Evolutionary conservation across 2,888 invertebrate species (phyloP).

Genomic region (Drosophila picticornis): DNA sequence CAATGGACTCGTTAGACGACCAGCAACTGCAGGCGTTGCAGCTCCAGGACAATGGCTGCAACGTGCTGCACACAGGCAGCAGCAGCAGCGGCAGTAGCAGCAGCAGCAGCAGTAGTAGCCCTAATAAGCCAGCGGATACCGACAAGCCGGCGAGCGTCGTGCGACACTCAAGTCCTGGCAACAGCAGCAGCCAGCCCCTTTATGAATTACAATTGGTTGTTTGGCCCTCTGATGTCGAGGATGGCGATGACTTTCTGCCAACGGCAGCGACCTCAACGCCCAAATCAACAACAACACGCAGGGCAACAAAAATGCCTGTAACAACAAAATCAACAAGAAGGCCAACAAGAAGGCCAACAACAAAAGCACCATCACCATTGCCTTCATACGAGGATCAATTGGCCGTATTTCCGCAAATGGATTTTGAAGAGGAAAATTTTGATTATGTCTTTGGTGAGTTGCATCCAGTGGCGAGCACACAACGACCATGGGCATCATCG

Average conservation of each 20-base stretch:
- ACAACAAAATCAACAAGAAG: conserved; percentile 17
- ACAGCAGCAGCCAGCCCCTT: conserved; percentile 64
- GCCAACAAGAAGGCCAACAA: conserved; percentile 26
- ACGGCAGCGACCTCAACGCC: conserved; percentile 14
- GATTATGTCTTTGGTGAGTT: conserved; percentile 69
- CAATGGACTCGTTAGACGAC: conserved; percentile 77
- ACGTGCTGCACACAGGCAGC: conserved; percentile 26
- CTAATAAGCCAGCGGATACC: conserved; percentile 68
- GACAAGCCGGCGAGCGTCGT: conserved; percentile 17
- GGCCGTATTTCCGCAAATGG: conserved; percentile 74
- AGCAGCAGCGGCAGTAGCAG: too few relatives aligned
- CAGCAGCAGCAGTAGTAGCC: conserved; percentile 23
- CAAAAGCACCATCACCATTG: conserved; percentile 45
- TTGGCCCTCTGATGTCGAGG: conserved; percentile 78
- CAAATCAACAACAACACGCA: conserved; percentile 3
- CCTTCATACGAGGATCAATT: conserved; percentile 77
- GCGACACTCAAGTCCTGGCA: conserved; percentile 40
- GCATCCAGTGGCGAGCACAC: conserved; percentile 18
- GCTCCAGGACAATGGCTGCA: conserved; percentile 54
- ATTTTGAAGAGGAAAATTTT: conserved; percentile 69
- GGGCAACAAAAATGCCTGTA: neutral
- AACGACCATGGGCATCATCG: conserved; percentile 3
- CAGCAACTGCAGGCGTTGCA: conserved; percentile 15
- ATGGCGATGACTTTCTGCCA: conserved; percentile 45
- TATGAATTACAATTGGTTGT: conserved; percentile 82